Conservation (phyloP, 1,140 invertebrate genomes). For the Eriocheir sinensis region DNA sequence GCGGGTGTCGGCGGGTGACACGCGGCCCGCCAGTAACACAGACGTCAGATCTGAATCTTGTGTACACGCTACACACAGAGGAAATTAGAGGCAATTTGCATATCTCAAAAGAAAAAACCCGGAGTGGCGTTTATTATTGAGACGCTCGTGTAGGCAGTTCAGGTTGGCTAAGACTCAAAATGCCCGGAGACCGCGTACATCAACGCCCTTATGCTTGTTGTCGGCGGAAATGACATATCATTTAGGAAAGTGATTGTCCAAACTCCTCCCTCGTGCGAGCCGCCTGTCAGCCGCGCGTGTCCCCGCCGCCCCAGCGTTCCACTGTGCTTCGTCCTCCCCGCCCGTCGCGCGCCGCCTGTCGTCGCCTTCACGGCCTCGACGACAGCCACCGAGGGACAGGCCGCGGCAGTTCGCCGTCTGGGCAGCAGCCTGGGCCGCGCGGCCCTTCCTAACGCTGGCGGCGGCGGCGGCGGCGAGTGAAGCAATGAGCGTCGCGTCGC, state of each 20-base stretch:
- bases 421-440: not conserved
- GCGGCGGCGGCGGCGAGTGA: not conserved
- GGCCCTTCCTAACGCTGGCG: not conserved
- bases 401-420: not conserved
- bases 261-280: conserved; percentile 64
- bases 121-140: conserved; percentile 44
- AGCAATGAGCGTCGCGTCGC: not conserved
- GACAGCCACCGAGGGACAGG: not conserved
- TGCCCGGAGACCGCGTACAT: conserved; percentile 41
- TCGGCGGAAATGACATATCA: conserved; percentile 74
- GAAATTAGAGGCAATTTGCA: conserved; percentile 72
- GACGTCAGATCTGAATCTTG: conserved; percentile 38
- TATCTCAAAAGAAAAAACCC: conserved; percentile 58
- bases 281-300: not conserved
- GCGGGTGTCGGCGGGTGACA: conserved; percentile 8
- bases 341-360: not conserved
- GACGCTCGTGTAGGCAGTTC: conserved; percentile 43
- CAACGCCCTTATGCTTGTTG: conserved; percentile 71
- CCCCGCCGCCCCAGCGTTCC: not conserved
- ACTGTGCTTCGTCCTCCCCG: not conserved
- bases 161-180: conserved; percentile 63
- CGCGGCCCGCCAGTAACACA: conserved; percentile 18
- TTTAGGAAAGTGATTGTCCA: conserved; percentile 75
- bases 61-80: conserved; percentile 52
- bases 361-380: not conserved